phyloP scores from a whole-genome alignment of 2,113 vertebrate genomes.

The Paratilapia polleni region DNA sequence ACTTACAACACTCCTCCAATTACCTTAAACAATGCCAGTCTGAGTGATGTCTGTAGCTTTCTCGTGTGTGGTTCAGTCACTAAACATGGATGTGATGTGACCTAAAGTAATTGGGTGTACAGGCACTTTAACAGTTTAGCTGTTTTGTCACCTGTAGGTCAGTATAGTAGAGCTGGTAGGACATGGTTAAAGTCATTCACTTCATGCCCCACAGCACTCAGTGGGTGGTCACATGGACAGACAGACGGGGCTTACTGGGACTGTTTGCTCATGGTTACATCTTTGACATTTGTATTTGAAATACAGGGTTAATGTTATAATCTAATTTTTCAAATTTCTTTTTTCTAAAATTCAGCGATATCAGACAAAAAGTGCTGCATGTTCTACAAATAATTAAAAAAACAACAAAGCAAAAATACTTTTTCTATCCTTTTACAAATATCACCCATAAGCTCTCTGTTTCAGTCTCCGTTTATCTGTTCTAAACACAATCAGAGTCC shows the following conservation, averaged over 20 bases:
- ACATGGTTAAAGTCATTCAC: constrained; percentile 6
- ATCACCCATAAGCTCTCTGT: not conserved
- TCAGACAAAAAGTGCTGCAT: not conserved
- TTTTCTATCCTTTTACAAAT: not conserved
- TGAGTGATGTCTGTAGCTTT: constrained; percentile 52
- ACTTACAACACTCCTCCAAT: constrained; percentile 77
- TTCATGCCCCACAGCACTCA: constrained; percentile 36
- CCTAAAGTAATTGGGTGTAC: constrained; percentile 38
- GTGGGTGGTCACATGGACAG: constrained; percentile 72
- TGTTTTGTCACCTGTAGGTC: constrained; percentile 63
- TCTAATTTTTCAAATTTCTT: not conserved
- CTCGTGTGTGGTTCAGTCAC: constrained; percentile 34
- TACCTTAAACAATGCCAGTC: constrained; percentile 69
- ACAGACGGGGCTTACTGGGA: constrained; percentile 18
- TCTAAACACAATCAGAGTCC: not conserved
- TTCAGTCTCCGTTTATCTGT: not conserved
- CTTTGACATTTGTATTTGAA: constrained; percentile 26
- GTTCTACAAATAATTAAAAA: not conserved
- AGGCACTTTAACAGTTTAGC: constrained; percentile 50
- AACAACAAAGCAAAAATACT: not conserved
- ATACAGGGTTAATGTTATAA: not conserved
- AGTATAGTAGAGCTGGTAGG: constrained; percentile 15
- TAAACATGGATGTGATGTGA: constrained; percentile 42
- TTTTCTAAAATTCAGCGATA: not conserved
- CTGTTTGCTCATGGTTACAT: not conserved